Percentiles rank a stretch among this genome's conserved stretches.
Evolutionary conservation across 2,113 vertebrate species (phyloP).

Genomic region (Orthonyx spaldingii): DNA sequence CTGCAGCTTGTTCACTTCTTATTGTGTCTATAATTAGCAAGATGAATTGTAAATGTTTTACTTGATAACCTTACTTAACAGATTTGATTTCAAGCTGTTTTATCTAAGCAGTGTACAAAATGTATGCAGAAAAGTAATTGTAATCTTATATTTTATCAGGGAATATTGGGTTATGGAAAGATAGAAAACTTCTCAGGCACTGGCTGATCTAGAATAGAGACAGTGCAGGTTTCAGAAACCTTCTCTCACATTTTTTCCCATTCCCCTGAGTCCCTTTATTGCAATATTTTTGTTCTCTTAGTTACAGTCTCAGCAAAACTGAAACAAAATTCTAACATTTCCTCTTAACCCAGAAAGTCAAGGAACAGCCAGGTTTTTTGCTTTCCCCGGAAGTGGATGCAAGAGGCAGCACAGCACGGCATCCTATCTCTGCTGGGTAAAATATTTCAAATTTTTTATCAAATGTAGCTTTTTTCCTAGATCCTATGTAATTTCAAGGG

Average conservation of each 20-base stretch:
- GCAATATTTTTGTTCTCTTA: background rate
- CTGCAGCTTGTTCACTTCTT: background rate
- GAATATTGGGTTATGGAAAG: background rate
- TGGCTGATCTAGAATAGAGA: background rate
- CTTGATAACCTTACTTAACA: background rate
- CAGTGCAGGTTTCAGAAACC: background rate
- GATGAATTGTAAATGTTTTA: constrained; percentile 6
- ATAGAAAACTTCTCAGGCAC: background rate
- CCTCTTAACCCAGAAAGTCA: background rate
- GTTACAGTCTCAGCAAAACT: background rate
- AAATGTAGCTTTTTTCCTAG: background rate
- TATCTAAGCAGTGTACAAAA: background rate
- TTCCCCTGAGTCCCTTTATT: background rate
- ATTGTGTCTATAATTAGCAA: background rate
- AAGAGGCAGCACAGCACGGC: background rate
- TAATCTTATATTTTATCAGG: background rate
- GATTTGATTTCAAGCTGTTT: background rate
- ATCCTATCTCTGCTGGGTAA: background rate
- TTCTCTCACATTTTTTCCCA: background rate
- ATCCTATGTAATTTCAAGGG: background rate
- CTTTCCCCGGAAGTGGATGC: background rate
- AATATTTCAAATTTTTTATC: background rate
- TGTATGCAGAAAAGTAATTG: background rate
- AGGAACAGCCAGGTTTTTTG: background rate
- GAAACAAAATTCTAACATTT: background rate